Base-by-base conservation (phyloP, 2,888 invertebrate genomes). In the Argyresthia goedartella region DNA sequence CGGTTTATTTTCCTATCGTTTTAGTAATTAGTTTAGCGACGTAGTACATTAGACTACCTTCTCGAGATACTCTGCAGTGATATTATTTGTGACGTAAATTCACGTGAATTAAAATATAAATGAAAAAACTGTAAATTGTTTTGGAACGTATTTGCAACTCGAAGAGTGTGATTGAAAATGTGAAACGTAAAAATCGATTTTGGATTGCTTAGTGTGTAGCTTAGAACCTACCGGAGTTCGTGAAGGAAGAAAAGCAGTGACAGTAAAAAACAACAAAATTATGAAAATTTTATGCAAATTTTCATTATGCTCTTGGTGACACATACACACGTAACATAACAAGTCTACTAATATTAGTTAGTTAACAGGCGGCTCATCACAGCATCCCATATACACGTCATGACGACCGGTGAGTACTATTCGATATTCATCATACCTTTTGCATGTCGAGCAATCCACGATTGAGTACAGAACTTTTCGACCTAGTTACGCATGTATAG, bases 261-360 rank as follows among this genome's bases (percentile, higher is more conserved):
- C 2, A 25, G 25, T 25, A 25, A 25, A 25, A 39, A 39, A 4
- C 10, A n/a, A 39, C 7, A 36, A 53, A 53, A 65, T 64, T 57
- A 67, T 69, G 75, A 77, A 76, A 75, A 76, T 76, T 75, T 63
- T 34, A 73, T 71, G 55, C 50, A 65, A 73, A 71, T 73, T 73
- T 75, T 76, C 71, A 60, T 52, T 6, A 39, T 39, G 9, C 8
- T 39, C 39, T 39, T 25, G 25, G 25, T 25, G 2, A 4, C 9
- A 39, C n/a, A 39, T 39, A 39, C 39, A 11, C 3, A 39, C 39
- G 8, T 11, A 39, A 39, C 39, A 39, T 39, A 39, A 39, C 39
- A 8, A 39, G 8, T 8, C 36, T 39, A n/a, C 3, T 25, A 6
- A 6, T 25, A 25, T 3, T 8, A 39, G n/a, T 8, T 36, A 36